Base-by-base conservation (phyloP, 2,113 vertebrate species). In the Phylloscopus trochilus region DNA sequence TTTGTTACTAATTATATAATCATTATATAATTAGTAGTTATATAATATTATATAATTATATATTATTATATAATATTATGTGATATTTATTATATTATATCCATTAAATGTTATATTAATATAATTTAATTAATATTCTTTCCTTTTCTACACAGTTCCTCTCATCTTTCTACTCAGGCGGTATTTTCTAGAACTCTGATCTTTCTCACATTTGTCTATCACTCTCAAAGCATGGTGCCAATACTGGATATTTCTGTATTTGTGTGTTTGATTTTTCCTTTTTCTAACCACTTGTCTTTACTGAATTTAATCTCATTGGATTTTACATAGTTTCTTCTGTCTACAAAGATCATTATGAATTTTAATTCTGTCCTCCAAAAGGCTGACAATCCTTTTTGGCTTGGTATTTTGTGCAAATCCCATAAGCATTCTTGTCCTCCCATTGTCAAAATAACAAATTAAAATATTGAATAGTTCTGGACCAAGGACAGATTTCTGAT, bases 401-500 rank as follows among this genome's bases (percentile, higher is more conserved):
- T 92, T 70, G 10, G 7, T 90, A 37, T 77, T 88, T 39, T n/a
- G 68, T 75, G 72, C 33, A 93, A 89, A 92, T 86, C 51, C 73
- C 55, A 47, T 46, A 86, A 81, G 64, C 72, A 15, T 10, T 15
- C 43, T 93, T 92, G 33, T 87, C 46, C n/a, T 92, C 51, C 46
- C 14, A 12, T 69, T 96, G 75, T 88, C 88, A 93, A 94, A 95
- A 82, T 56, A 92, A 68, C 43, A 83, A 91, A 92, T 87, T 56
- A 87, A 94, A 76, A 73, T 76, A 92, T 35, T 60, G 66, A 95
- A 77, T 24, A 73, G 20, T 55, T 59, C 53, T 91, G 87, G 75
- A 94, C 49, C 26, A 55, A 62, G 63, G 92, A 94, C 87, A 95
- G 44, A 73, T 90, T 94, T 88, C 66, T 88, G 92, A 83, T 93